Evolutionary conservation across 1,140 invertebrate genomes (phyloP).

Genomic region (Diploscapter pachys): DNA sequence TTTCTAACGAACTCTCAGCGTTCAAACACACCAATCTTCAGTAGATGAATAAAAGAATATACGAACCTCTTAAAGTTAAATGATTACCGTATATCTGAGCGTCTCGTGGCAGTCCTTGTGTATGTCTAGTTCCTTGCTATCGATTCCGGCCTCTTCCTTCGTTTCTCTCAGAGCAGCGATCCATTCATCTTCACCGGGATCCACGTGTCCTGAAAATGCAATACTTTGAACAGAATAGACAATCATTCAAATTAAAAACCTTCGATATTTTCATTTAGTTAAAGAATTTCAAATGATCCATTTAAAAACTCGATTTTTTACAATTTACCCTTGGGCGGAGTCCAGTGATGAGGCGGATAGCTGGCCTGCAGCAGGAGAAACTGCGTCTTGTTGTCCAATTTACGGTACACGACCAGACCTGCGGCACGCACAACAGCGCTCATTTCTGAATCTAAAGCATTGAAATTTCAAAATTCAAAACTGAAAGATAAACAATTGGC

Average conservation of each 20-base stretch:
- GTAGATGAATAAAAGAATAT: background rate
- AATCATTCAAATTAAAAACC: background rate
- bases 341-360: conserved; percentile 33
- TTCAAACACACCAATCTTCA: background rate
- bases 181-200: conserved; percentile 39
- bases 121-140: conserved; percentile 1
- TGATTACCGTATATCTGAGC: conserved; percentile 7
- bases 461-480: background rate
- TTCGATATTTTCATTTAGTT: background rate
- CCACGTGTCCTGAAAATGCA: conserved; percentile 23
- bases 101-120: conserved; percentile 22
- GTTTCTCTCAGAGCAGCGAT: conserved; percentile 23
- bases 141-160: conserved; percentile 13
- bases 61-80: background rate
- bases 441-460: conserved; percentile 4
- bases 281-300: background rate
- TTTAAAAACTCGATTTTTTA: background rate
- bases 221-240: background rate
- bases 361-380: conserved; percentile 31
- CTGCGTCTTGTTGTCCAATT: conserved; percentile 8
- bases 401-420: conserved; percentile 28
- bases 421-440: conserved; percentile 13
- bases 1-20: background rate
- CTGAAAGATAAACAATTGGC: background rate
- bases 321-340: conserved; percentile 26